phyloP scores from a whole-genome alignment of 2,888 invertebrate genomes.

The Lithophane socia region DNA sequence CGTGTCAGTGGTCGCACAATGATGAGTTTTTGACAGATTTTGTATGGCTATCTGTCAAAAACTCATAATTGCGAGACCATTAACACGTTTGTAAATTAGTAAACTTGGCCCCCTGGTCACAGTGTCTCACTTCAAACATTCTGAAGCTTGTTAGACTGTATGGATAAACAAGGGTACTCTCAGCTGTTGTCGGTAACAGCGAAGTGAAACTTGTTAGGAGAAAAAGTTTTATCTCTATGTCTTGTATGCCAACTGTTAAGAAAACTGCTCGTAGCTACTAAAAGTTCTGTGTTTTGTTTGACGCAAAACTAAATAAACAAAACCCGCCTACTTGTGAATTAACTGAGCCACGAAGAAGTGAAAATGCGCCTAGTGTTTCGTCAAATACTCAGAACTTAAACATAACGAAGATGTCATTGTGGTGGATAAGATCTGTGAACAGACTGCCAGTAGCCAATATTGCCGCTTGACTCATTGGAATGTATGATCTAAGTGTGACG shows the following conservation, averaged over 20 bases:
- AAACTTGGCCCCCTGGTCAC: no score
- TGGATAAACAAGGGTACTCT: neutral
- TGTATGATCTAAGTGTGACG: neutral
- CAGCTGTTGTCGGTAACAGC: neutral
- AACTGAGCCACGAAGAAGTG: neutral
- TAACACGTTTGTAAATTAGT: no score
- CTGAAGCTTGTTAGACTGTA: neutral
- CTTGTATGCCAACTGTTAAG: neutral
- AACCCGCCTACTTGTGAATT: neutral
- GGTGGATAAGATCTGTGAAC: neutral
- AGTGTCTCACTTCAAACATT: neutral
- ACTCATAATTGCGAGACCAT: no score
- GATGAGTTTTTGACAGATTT: no score
- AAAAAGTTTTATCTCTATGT: neutral
- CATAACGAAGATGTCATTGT: conserved; percentile 8
- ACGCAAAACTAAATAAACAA: neutral
- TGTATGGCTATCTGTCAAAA: no score
- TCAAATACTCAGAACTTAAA: neutral
- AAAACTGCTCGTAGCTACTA: neutral
- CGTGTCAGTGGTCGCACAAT: no score
- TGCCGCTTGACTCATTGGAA: neutral
- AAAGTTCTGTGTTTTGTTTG: neutral
- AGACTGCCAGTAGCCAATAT: conserved; percentile 3
- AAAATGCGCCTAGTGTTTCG: neutral
- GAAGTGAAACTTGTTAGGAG: no score